Evolutionary conservation across 1,140 invertebrate genomes (phyloP).

Genomic region (Eupristina koningsbergeri): DNA sequence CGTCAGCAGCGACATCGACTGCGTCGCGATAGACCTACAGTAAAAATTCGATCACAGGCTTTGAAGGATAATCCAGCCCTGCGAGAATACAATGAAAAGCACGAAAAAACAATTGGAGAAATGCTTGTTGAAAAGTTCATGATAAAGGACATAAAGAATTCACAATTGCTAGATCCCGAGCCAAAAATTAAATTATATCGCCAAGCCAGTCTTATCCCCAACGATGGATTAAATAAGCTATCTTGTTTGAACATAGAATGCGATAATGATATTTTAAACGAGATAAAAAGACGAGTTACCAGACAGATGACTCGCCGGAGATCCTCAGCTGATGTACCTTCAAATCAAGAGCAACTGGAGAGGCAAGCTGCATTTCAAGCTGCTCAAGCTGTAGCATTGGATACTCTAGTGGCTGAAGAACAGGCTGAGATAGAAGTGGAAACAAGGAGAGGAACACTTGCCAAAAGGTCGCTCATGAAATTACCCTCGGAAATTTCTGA

Average conservation of each 20-base stretch:
- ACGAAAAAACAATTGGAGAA: constrained; percentile 80
- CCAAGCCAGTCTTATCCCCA: constrained; percentile 56
- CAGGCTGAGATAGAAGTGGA: constrained; percentile 67
- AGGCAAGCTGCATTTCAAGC: constrained; percentile 64
- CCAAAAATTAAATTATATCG: constrained; percentile 55
- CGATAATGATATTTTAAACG: constrained; percentile 49
- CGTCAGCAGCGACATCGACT: constrained; percentile 56
- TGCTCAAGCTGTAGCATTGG: constrained; percentile 69
- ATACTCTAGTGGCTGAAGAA: constrained; percentile 71
- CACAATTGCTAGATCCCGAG: constrained; percentile 68
- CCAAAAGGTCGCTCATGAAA: constrained; percentile 55
- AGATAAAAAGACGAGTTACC: constrained; percentile 62
- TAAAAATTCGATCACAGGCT: constrained; percentile 70
- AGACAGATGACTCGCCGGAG: constrained; percentile 65
- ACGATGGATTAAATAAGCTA: background rate
- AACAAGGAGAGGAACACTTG: constrained; percentile 57
- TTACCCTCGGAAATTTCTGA: constrained; percentile 10
- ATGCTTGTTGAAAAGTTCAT: constrained; percentile 83
- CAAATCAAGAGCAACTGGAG: constrained; percentile 66
- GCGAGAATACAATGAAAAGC: constrained; percentile 63
- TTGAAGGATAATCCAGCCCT: constrained; percentile 72
- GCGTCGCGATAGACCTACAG: constrained; percentile 64
- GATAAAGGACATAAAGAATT: constrained; percentile 81
- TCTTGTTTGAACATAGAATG: constrained; percentile 13
- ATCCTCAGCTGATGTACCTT: constrained; percentile 62